These are phyloP conservation scores for Stenchaetothrips biformis DNA, from an alignment of 2,888 invertebrate species.

Conservation along the genomic window DNA sequence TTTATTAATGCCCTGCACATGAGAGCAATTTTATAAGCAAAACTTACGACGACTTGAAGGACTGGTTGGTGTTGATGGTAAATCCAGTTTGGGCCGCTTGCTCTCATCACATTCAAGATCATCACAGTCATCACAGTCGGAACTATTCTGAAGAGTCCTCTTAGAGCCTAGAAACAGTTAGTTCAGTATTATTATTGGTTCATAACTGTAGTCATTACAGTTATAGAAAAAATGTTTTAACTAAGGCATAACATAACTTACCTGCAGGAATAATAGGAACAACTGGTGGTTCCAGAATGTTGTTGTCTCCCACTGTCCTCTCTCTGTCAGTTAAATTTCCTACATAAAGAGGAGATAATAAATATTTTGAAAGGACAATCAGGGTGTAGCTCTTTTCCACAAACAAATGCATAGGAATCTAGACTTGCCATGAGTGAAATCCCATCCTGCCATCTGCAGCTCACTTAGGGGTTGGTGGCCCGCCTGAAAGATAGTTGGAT, in stretches of 20 bases:
- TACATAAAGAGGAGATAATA: background rate
- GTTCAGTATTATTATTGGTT: too few species aligned
- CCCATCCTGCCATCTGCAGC: slow-evolving; percentile 11
- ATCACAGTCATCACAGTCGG: background rate
- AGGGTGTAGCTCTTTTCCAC: background rate
- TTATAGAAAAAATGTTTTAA: background rate
- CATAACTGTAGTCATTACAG: background rate
- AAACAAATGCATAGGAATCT: background rate
- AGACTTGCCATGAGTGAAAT: background rate
- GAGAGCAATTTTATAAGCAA: background rate
- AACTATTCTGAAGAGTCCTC: background rate
- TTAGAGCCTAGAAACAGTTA: slow-evolving; percentile 1
- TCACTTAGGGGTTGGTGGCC: background rate
- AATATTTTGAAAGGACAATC: background rate
- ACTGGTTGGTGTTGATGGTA: background rate
- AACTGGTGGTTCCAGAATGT: background rate
- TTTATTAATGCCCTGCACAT: background rate
- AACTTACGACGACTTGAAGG: background rate
- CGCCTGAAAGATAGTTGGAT: background rate
- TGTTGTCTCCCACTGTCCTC: background rate
- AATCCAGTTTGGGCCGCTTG: background rate
- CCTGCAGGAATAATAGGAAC: background rate
- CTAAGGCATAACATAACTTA: slow-evolving; percentile 8
- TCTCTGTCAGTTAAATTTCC: background rate
- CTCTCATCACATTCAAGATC: background rate